phyloP scores from a whole-genome alignment of 2,113 vertebrate species.

The Phycodurus eques region DNA sequence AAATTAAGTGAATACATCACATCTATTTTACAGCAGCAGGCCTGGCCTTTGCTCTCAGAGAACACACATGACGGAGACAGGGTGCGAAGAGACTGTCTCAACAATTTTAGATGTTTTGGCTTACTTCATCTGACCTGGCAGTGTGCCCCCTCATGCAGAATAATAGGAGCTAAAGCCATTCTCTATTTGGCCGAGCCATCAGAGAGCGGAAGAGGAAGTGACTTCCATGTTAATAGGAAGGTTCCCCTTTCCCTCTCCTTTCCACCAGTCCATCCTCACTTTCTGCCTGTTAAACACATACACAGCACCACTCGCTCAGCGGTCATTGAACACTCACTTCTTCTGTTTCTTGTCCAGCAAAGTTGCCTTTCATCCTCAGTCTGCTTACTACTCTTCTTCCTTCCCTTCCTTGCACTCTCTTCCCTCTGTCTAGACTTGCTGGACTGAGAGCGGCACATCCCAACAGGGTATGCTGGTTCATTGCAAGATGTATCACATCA shows the following conservation, averaged over 20 bases:
- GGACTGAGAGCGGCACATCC: conserved; percentile 64
- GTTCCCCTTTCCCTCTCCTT: conserved; percentile 29
- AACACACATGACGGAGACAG: conserved; percentile 26
- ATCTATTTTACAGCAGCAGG: conserved; percentile 13
- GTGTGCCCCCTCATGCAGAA: conserved; percentile 68
- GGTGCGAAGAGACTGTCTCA: conserved; percentile 43
- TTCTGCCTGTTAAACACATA: conserved; percentile 31
- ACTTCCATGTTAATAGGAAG: conserved; percentile 78
- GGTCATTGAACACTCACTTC: conserved; percentile 24
- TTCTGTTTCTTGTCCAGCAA: conserved; percentile 35
- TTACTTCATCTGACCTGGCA: conserved; percentile 69
- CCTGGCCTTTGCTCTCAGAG: conserved; percentile 9
- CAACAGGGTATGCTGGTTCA: conserved; percentile 52
- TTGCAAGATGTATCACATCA: conserved; percentile 42
- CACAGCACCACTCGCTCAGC: conserved; percentile 32
- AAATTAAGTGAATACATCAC: conserved; percentile 61
- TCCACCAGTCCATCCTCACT: conserved; percentile 21
- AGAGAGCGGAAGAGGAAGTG: conserved; percentile 62
- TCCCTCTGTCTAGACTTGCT: conserved; percentile 61
- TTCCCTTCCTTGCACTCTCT: conserved; percentile 18
- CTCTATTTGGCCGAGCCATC: conserved; percentile 67
- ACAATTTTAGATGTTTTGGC: conserved; percentile 44
- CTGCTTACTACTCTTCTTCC: conserved; percentile 52
- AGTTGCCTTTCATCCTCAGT: conserved; percentile 54
- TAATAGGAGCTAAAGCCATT: conserved; percentile 74